Evolutionary conservation across 1,140 invertebrate species (phyloP).

Genomic region (Chrysomallon squamiferum): DNA sequence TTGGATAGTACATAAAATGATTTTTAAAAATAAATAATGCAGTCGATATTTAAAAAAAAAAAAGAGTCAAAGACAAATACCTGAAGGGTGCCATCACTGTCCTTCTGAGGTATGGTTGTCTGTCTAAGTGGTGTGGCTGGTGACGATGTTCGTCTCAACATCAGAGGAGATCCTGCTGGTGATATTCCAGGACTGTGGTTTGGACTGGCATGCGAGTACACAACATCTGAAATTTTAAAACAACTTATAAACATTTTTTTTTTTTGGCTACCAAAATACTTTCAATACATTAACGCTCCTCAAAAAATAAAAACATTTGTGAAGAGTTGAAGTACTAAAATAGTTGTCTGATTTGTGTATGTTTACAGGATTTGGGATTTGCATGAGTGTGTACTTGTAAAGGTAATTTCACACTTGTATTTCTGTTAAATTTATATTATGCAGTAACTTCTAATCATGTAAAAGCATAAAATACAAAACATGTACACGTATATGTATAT

Average conservation of each 20-base stretch:
- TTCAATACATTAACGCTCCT: too few species aligned
- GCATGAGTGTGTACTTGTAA: background rate
- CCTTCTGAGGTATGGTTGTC: conserved; percentile 31
- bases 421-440: too few species aligned
- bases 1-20: too few species aligned
- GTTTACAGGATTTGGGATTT: too few species aligned
- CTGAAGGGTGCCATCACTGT: background rate
- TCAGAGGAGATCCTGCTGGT: conserved; percentile 46
- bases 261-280: background rate
- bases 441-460: too few species aligned
- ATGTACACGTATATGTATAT: too few species aligned
- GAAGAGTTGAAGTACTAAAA: background rate
- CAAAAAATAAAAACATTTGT: background rate
- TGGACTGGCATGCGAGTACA: conserved; percentile 39
- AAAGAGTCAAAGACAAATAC: too few species aligned
- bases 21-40: too few species aligned
- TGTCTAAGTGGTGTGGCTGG: conserved; percentile 40
- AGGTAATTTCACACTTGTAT: background rate
- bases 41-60: too few species aligned
- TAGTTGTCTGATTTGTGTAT: background rate
- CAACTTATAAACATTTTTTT: background rate
- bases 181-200: conserved; percentile 54
- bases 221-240: conserved; percentile 16
- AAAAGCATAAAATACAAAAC: too few species aligned
- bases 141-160: conserved; percentile 45